Evolutionary conservation across 2,797 vertebrate species (phyloP), one percentile per base, ranked within the genome.

Genomic region (Babyrousa celebensis): DNA sequence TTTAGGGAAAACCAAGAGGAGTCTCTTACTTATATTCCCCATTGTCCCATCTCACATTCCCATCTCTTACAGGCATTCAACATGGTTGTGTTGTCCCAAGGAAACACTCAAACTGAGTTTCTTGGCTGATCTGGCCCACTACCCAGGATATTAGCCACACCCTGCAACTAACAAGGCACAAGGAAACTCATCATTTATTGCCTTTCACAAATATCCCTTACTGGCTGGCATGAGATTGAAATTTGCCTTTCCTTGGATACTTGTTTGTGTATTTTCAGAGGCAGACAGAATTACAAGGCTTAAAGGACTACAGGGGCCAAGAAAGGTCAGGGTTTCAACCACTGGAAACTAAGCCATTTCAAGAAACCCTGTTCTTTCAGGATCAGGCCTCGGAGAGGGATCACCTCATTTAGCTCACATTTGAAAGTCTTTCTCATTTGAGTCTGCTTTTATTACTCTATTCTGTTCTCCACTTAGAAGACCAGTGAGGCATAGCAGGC

Each of bases 1-100:
- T 84, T 97, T 96, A 85, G 78, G 32, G 83, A 94, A 72, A 82
- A 97, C 96, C 29, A 82, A 93, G 82, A 83, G 40, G 48, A 90
- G 87, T 97, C 80, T 82, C 40, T 88, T 97, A 67, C 58, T 43
- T 9, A 77, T 96, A 84, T 85, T 58, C 29, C 12, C 23, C 4
- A 6, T 27, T 52, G 84, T 29, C 11, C 1, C 29, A 9, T 43
- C 36, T 58, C 27, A 12, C 14, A 54, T 68, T 25, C 36, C 40
- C 62, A 0, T 87, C 29, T 70, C 32, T 94, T 32, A 82, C 7
- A 68, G 75, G 27, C 25, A 3, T 74, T 94, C 87, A 71, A 72
- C n/a, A 36, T 6, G 67, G 43, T 58, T 86, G 17, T 85, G 68
- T 93, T 93, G 20, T 89, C n/a, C 62, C 72, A 85, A 70, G 56